Conservation (phyloP, 2,888 invertebrate species). For the Panzeria rudis region DNA sequence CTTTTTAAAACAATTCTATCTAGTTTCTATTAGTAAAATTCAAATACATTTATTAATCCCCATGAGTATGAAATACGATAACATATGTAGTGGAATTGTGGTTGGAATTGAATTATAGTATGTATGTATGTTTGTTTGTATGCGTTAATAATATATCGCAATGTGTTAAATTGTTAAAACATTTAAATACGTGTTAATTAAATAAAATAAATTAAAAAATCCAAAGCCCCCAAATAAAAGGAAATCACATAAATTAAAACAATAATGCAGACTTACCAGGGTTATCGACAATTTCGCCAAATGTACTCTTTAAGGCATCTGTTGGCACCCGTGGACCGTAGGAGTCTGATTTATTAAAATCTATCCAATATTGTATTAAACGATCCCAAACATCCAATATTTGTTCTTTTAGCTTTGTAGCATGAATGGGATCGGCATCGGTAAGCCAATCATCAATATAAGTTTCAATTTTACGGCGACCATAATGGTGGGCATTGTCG, state of each 20-base stretch:
- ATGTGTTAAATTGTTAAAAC: conserved; percentile 49
- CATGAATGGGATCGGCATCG: conserved; percentile 91
- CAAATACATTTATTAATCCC: conserved; percentile 9
- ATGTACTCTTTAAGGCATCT: conserved; percentile 88
- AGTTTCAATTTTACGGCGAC: conserved; percentile 94
- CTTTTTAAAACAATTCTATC: neutral
- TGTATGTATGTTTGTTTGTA: conserved; percentile 2
- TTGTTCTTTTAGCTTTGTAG: conserved; percentile 93
- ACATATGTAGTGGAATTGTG: neutral
- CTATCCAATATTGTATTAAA: conserved; percentile 96
- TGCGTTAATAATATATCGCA: conserved; percentile 52
- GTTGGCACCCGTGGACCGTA: conserved; percentile 90
- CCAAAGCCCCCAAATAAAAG: conserved; percentile 44
- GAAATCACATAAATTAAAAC: neutral
- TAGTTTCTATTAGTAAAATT: neutral
- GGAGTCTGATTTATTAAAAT: conserved; percentile 85
- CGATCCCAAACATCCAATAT: conserved; percentile 96
- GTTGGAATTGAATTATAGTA: neutral
- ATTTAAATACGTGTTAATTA: conserved; percentile 24
- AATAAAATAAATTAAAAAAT: conserved; percentile 18
- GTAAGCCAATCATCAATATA: conserved; percentile 92
- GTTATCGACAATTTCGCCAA: conserved; percentile 89
- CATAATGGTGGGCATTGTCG: conserved; percentile 96
- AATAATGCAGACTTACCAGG: conserved; percentile 86
- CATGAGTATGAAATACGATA: neutral